A percentile compares a stretch with the other conserved stretches of the same genome.
phyloP scores from a whole-genome alignment of 2,113 vertebrate species.

The Strix aluco region DNA sequence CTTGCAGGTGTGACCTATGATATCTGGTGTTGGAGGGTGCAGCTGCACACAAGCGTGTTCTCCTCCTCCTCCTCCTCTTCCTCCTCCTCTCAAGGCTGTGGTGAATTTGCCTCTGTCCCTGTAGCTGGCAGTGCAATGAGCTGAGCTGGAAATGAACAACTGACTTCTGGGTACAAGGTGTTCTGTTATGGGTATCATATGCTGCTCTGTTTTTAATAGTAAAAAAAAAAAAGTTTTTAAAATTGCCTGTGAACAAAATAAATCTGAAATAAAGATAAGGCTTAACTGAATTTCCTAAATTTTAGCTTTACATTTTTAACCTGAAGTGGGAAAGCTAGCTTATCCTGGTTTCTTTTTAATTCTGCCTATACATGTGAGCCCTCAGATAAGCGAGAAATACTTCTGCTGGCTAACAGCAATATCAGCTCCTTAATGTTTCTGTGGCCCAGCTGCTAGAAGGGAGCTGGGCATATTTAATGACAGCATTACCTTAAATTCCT shows the following conservation, averaged over 20 bases:
- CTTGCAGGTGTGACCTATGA: accelerated
- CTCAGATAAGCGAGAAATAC: not conserved
- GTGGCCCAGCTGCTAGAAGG: not conserved
- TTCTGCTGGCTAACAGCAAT: not conserved
- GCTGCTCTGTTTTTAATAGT: not conserved
- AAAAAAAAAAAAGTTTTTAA: not conserved
- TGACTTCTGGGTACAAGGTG: not conserved
- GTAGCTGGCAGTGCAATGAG: not conserved
- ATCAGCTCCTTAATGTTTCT: not conserved
- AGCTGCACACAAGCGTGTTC: not conserved
- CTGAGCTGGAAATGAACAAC: not conserved
- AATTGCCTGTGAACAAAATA: not conserved
- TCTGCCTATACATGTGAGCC: not conserved
- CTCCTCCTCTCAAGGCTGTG: not conserved
- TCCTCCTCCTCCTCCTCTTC: not conserved
- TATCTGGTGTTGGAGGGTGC: not conserved
- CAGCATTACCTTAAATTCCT: accelerated
- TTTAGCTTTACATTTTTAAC: not conserved
- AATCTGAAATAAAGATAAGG: not conserved
- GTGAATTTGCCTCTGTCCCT: not conserved
- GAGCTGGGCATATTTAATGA: not conserved
- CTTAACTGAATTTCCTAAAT: not conserved
- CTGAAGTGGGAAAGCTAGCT: not conserved
- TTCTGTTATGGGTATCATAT: not conserved
- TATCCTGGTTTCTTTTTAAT: not conserved